Percentiles rank a stretch among this genome's conserved stretches.
phyloP scores from a whole-genome alignment of 1,140 invertebrate species.

The Drosophila tsacasi region DNA sequence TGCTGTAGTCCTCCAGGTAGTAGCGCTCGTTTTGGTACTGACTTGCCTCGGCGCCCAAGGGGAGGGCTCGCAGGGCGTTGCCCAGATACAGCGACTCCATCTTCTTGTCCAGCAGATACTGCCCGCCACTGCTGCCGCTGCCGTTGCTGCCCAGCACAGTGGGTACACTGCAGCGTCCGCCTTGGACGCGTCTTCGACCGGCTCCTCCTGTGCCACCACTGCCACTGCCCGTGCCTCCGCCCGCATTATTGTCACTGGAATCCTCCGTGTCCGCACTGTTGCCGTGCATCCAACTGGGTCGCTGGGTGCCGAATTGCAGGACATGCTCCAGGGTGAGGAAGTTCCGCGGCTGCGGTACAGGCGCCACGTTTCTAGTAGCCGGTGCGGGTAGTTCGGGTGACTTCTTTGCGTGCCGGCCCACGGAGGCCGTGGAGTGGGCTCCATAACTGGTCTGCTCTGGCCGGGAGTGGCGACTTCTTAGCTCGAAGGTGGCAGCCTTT shows the following conservation, averaged over 20 bases:
- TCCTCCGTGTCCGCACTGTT: conserved; percentile 79
- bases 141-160: conserved; percentile 61
- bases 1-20: conserved; percentile 82
- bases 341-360: conserved; percentile 68
- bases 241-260: conserved; percentile 71
- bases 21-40: conserved; percentile 83
- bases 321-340: conserved; percentile 74
- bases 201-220: conserved; percentile 28
- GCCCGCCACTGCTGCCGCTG: conserved; percentile 49
- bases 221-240: conserved; percentile 33
- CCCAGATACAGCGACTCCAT: conserved; percentile 82
- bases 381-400: conserved; percentile 58
- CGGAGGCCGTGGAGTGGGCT: conserved; percentile 64
- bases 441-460: conserved; percentile 51
- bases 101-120: conserved; percentile 83
- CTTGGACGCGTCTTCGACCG: conserved; percentile 46
- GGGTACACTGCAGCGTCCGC: conserved; percentile 77
- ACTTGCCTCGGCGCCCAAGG: conserved; percentile 76
- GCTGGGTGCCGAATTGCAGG: conserved; percentile 60
- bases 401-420: conserved; percentile 56
- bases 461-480: conserved; percentile 67
- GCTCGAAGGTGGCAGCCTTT: conserved; percentile 84
- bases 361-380: conserved; percentile 51
- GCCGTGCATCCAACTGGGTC: conserved; percentile 67
- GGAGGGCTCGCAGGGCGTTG: conserved; percentile 72